phyloP scores from a whole-genome alignment of 2,113 vertebrate genomes.

The Spea multiplicata region DNA sequence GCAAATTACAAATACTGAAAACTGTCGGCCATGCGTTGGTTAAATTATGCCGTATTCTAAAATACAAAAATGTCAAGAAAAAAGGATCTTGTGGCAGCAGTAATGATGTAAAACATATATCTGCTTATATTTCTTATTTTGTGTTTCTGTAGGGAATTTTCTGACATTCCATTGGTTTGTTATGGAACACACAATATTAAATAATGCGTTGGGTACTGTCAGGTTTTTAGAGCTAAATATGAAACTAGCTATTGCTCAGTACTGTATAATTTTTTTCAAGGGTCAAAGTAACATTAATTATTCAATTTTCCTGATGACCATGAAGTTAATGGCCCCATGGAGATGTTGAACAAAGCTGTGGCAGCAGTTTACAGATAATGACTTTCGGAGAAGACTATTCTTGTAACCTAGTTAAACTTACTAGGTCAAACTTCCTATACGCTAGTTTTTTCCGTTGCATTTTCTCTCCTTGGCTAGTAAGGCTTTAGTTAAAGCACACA shows the following conservation, averaged over 20 bases:
- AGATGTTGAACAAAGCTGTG: conserved; percentile 43
- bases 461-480: not conserved
- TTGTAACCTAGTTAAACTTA: conserved; percentile 28
- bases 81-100: not conserved
- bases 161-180: not conserved
- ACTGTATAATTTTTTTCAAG: conserved; percentile 39
- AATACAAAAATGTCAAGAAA: not conserved
- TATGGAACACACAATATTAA: conserved; percentile 16
- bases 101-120: not conserved
- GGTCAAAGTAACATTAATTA: conserved; percentile 39
- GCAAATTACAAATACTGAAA: too few species aligned
- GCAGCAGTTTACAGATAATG: conserved; percentile 42
- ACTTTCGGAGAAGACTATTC: conserved; percentile 34
- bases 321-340: conserved; percentile 43
- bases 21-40: too few species aligned
- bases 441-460: not conserved
- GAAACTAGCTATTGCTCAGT: conserved; percentile 14
- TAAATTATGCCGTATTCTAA: too few species aligned
- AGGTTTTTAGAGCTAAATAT: conserved; percentile 1
- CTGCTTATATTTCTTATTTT: not conserved
- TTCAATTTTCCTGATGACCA: conserved; percentile 44
- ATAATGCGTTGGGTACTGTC: conserved; percentile 18
- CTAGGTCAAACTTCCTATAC: not conserved
- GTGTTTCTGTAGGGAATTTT: not conserved
- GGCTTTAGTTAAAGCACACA: too few species aligned